Evolutionary conservation across 64 coral and sea anemone species (phyloP), one percentile per base, ranked within the genome.

Genomic region (Montipora capricornis): DNA sequence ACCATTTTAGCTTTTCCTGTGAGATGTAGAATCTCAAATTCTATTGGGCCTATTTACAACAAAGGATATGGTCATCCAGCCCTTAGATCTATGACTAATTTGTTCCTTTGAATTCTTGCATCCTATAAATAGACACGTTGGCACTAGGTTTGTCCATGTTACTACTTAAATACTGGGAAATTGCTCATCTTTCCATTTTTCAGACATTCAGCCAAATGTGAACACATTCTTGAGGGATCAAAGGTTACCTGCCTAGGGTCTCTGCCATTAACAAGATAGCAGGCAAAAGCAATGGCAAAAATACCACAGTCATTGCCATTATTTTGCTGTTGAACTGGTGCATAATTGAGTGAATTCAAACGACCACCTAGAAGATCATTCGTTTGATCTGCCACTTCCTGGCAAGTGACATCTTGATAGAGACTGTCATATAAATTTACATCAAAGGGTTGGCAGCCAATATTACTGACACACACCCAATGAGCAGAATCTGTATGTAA

Each of bases 341-440:
- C 82, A 85, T 67, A 59, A 85, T 85, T 85, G n/a, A 75, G 71
- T 55, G 46, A 49, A 73, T 17, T 49, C 50, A 75, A 76, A 76
- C 52, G 37, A 13, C 73, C 68, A 29, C 86, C 73, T 51, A 88
- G 68, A 45, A 88, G 53, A 71, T 88, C 73, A 76, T 75, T 88
- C 22, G 47, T 74, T 75, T 85, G 82, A 59, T 85, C 57, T 85
- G 59, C 82, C 59, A 85, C 82, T 85, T 85, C 82, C 55, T 68
- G 44, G 15, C 57, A 45, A 67, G 69, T 70, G 61, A 85, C 82
- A 68, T 85, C 66, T 60, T 68, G 3, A 66, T 76, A 88, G 8
- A 88, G 47, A 58, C 86, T 88, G 86, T 76, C 86, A 88, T 88
- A 88, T 20, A 75, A 50, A 57, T 88, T 75, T 69, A 88, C 71